Conservation (phyloP, 2,113 vertebrate genomes). For the Thamnophis sirtalis region DNA sequence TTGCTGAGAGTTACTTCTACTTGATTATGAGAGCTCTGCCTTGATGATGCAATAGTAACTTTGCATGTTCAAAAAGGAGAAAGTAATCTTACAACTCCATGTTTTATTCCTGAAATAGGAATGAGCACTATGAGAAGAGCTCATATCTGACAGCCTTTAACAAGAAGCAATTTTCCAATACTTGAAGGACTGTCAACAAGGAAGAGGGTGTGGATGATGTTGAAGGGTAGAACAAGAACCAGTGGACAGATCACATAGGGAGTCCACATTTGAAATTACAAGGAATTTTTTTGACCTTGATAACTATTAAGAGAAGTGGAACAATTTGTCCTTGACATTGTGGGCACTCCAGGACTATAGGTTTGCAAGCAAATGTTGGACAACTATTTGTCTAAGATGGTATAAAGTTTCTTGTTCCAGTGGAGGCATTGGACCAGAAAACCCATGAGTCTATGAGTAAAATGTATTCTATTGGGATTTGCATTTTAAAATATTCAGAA, state of each 20-base stretch:
- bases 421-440: neutral
- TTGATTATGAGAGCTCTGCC: neutral
- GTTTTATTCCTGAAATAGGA: neutral
- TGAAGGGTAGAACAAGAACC: neutral
- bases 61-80: neutral
- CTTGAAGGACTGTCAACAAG: neutral
- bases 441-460: neutral
- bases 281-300: neutral
- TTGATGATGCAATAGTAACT: neutral
- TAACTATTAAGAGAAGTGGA: neutral
- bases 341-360: neutral
- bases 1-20: neutral
- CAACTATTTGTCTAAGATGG: neutral
- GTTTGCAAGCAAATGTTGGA: neutral
- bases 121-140: neutral
- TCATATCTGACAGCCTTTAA: neutral
- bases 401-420: neutral
- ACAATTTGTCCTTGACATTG: neutral
- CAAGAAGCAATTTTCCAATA: neutral
- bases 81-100: neutral
- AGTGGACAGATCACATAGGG: neutral
- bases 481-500: neutral
- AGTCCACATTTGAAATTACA: neutral
- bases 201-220: neutral
- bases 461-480: neutral